These are phyloP conservation scores for Sinotaia quadrata DNA, from an alignment of 2,888 invertebrate species.

Conservation along the genomic window DNA sequence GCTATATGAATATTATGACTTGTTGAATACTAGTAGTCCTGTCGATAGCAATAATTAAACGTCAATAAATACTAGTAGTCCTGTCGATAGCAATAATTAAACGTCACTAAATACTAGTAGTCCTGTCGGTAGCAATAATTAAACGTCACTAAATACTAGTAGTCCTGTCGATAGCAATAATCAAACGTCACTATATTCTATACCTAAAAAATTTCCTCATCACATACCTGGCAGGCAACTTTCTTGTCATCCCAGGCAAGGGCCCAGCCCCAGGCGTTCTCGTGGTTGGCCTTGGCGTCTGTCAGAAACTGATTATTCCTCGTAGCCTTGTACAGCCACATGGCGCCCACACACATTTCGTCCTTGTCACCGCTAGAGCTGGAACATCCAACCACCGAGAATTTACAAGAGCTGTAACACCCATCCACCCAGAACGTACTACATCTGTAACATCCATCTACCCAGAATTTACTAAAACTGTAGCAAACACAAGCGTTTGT, in stretches of 20 bases:
- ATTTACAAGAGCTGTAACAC: too few species aligned
- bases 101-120: not conserved
- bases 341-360: conserved; percentile 58
- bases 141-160: too few species aligned
- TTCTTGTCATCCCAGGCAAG: conserved; percentile 63
- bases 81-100: not conserved
- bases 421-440: too few species aligned
- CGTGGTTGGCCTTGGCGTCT: conserved; percentile 53
- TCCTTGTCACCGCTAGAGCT: conserved; percentile 58
- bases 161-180: not conserved
- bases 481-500: too few species aligned
- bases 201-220: not conserved
- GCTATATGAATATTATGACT: too few species aligned
- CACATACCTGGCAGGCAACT: conserved; percentile 46
- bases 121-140: too few species aligned
- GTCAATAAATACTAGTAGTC: too few species aligned
- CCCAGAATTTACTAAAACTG: too few species aligned
- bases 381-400: not conserved
- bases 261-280: conserved; percentile 48
- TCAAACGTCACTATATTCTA: not conserved
- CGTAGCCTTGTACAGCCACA: conserved; percentile 62
- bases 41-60: too few species aligned
- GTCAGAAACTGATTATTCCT: conserved; percentile 51
- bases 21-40: too few species aligned
- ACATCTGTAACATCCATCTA: too few species aligned